A percentile compares a stretch with the other conserved stretches of the same genome.
These are phyloP conservation scores for Mesoligia furuncula DNA, from an alignment of 2,888 invertebrate species.

Conservation along the genomic window DNA sequence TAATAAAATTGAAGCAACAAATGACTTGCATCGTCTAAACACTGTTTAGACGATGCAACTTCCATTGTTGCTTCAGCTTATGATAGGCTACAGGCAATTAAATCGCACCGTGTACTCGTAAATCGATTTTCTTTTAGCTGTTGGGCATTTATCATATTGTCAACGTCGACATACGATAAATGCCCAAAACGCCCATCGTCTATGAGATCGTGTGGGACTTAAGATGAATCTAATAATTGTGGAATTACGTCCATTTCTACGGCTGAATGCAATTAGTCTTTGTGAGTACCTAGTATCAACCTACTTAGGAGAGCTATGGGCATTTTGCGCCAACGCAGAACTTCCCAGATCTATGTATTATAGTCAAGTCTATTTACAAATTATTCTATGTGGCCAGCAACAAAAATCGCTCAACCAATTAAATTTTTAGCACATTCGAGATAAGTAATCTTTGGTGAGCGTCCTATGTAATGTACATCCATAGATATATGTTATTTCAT, in stretches of 20 bases:
- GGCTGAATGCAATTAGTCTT: conserved; percentile 18
- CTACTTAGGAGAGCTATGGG: neutral
- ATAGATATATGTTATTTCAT: conserved; percentile 11
- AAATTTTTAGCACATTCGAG: neutral
- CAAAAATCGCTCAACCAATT: neutral
- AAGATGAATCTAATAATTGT: conserved; percentile 1
- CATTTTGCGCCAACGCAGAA: neutral
- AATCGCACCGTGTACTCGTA: neutral
- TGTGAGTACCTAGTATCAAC: neutral
- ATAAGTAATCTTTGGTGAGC: neutral
- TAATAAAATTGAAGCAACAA: neutral
- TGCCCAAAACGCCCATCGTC: neutral
- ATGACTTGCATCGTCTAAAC: neutral
- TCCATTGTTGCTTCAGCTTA: neutral
- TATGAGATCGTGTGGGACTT: conserved; percentile 1
- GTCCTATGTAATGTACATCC: too few species aligned
- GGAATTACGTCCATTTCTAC: conserved; percentile 4
- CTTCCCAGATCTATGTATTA: neutral
- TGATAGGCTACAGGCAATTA: neutral
- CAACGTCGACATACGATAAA: neutral
- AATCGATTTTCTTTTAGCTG: neutral
- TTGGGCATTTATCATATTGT: neutral
- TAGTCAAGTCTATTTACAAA: conserved; percentile 2
- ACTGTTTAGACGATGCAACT: neutral
- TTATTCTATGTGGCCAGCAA: neutral